phyloP scores from a whole-genome alignment of 2,888 invertebrate genomes.

The Ormyrus labotus region DNA sequence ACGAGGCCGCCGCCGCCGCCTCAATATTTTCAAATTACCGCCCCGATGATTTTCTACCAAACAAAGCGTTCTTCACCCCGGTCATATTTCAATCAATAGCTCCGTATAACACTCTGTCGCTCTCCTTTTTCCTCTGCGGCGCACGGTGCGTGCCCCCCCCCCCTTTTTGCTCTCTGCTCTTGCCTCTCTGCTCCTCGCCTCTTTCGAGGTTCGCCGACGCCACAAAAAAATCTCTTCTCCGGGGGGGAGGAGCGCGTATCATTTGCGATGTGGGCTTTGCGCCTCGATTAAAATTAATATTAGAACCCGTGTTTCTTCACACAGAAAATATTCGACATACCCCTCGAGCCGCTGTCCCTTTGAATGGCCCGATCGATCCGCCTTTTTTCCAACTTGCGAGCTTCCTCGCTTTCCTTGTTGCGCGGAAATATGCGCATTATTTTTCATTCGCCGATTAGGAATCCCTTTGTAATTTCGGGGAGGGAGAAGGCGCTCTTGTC shows the following conservation, averaged over 20 bases:
- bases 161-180: slow-evolving; percentile 42
- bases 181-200: slow-evolving; percentile 42
- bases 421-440: neutral
- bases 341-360: slow-evolving; percentile 31
- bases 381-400: slow-evolving; percentile 21
- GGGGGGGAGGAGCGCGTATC: slow-evolving; percentile 60
- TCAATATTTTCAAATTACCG: slow-evolving; percentile 74
- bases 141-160: slow-evolving; percentile 21
- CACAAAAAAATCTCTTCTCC: slow-evolving; percentile 60
- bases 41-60: slow-evolving; percentile 70
- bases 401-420: slow-evolving; percentile 1
- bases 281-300: slow-evolving; percentile 74
- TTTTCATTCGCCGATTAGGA: neutral
- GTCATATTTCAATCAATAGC: slow-evolving; percentile 74
- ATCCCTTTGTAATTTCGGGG: neutral
- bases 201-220: slow-evolving; percentile 56
- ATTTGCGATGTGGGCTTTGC: slow-evolving; percentile 64
- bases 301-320: slow-evolving; percentile 72
- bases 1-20: slow-evolving; percentile 54
- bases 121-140: slow-evolving; percentile 53
- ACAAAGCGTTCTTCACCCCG: slow-evolving; percentile 72
- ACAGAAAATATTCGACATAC: slow-evolving; percentile 69
- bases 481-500: slow-evolving; percentile 11
- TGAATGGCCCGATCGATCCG: slow-evolving; percentile 42
- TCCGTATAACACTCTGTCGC: slow-evolving; percentile 51